Percentiles rank a stretch among this genome's conserved stretches.
Evolutionary conservation across 2,797 vertebrate species (phyloP).

Genomic region (Trichosurus vulpecula): DNA sequence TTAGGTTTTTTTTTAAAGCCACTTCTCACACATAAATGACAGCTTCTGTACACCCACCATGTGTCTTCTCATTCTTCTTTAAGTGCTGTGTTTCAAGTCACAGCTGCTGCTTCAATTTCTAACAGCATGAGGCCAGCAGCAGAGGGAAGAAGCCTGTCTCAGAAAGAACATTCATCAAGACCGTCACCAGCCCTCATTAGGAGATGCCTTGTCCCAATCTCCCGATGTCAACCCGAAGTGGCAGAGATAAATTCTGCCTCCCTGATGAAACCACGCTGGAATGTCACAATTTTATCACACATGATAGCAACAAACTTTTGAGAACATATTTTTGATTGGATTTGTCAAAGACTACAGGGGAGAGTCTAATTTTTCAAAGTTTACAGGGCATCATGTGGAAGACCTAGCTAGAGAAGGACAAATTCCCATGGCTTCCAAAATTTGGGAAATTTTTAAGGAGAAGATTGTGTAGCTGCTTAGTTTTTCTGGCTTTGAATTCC

Average conservation of each 20-base stretch:
- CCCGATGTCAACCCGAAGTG: background rate
- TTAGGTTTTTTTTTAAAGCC: background rate
- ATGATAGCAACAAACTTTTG: background rate
- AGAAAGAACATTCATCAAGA: background rate
- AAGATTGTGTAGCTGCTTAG: background rate
- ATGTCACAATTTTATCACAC: background rate
- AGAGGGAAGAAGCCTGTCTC: background rate
- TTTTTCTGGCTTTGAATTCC: background rate
- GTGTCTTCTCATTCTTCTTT: background rate
- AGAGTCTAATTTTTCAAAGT: background rate
- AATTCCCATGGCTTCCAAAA: background rate
- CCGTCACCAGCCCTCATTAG: background rate
- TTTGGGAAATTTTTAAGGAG: background rate
- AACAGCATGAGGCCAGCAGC: background rate
- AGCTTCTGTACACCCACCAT: background rate
- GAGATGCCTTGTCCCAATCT: background rate
- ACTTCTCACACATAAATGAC: background rate
- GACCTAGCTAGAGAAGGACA: background rate
- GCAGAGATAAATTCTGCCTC: background rate
- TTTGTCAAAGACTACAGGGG: background rate
- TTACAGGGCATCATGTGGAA: background rate
- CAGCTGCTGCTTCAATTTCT: constrained; percentile 7
- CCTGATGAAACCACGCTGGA: background rate
- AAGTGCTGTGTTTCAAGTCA: background rate
- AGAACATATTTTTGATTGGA: background rate